A percentile compares a stretch with the other conserved stretches of the same genome.
These are phyloP conservation scores for Ochropleura plecta DNA, from an alignment of 2,888 invertebrate species.

Conservation along the genomic window DNA sequence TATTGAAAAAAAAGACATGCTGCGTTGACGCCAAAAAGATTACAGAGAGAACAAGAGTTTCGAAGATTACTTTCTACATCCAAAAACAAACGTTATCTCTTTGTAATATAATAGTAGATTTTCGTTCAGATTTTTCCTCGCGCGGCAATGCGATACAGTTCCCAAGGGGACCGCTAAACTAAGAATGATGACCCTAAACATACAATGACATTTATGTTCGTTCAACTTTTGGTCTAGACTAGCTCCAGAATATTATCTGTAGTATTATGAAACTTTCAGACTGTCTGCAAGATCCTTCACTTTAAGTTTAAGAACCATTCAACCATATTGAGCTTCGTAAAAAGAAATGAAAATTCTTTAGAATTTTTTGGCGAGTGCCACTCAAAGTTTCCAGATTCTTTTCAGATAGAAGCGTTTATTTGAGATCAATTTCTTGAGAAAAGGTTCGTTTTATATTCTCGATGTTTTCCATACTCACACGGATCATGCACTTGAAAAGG, in stretches of 20 bases:
- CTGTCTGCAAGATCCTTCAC: conserved; percentile 3
- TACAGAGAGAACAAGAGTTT: not conserved
- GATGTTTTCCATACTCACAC: conserved; percentile 10
- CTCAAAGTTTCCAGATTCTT: conserved; percentile 15
- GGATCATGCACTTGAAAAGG: conserved; percentile 24
- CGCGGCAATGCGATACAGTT: conserved; percentile 5
- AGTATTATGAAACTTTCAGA: conserved; percentile 37
- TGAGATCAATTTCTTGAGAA: conserved; percentile 19
- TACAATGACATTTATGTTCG: conserved; percentile 39
- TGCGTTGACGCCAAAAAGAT: too few relatives aligned
- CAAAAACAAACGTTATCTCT: not conserved
- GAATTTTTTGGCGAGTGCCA: conserved; percentile 16
- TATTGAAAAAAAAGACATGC: too few relatives aligned
- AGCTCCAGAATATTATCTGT: conserved; percentile 37
- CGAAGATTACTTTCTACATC: not conserved
- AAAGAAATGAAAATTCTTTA: conserved; percentile 3
- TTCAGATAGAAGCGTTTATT: conserved; percentile 5
- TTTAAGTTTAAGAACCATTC: conserved; percentile 32
- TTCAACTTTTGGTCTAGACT: conserved; percentile 53
- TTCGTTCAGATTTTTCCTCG: conserved; percentile 18
- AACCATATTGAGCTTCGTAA: conserved; percentile 23
- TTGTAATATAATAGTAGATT: not conserved
- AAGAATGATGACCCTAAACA: conserved; percentile 50
- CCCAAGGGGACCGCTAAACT: conserved; percentile 45
- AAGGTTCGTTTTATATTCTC: conserved; percentile 1